phyloP scores from a whole-genome alignment of 2,113 vertebrate genomes.

The Myanophis thanlyinensis region DNA sequence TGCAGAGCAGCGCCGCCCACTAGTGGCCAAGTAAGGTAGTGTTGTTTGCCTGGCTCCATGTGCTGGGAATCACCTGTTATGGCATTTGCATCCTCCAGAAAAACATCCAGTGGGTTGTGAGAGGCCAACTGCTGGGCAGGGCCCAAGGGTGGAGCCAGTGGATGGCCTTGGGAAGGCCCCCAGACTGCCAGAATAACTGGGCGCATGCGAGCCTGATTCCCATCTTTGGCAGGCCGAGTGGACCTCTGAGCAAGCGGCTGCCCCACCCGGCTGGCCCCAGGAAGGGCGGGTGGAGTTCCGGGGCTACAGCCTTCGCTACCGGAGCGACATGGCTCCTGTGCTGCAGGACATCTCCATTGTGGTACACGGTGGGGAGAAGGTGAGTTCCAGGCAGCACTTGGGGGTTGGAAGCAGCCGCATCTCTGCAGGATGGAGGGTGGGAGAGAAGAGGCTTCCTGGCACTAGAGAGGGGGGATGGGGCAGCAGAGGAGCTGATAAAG shows the following conservation, averaged over 20 bases:
- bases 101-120: background rate
- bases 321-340: slow-evolving; percentile 85
- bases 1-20: background rate
- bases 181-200: background rate
- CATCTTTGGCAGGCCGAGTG: slow-evolving; percentile 80
- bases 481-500: background rate
- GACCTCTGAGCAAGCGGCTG: slow-evolving; percentile 67
- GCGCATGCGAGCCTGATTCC: background rate
- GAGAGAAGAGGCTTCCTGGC: background rate
- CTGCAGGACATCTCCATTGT: slow-evolving; percentile 82
- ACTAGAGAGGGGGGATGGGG: background rate
- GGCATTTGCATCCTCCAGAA: background rate
- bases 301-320: slow-evolving; percentile 83
- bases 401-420: background rate
- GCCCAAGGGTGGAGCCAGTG: background rate
- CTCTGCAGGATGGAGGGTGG: background rate
- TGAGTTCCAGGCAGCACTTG: slow-evolving; percentile 31
- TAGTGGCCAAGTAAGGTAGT: background rate
- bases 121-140: background rate
- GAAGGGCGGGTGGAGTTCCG: slow-evolving; percentile 82
- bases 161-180: background rate
- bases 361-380: slow-evolving; percentile 89
- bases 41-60: background rate
- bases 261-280: slow-evolving; percentile 79
- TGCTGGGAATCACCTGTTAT: background rate